Evolutionary conservation across 2,888 invertebrate species (phyloP).

Genomic region (Drosophila infuscata): DNA sequence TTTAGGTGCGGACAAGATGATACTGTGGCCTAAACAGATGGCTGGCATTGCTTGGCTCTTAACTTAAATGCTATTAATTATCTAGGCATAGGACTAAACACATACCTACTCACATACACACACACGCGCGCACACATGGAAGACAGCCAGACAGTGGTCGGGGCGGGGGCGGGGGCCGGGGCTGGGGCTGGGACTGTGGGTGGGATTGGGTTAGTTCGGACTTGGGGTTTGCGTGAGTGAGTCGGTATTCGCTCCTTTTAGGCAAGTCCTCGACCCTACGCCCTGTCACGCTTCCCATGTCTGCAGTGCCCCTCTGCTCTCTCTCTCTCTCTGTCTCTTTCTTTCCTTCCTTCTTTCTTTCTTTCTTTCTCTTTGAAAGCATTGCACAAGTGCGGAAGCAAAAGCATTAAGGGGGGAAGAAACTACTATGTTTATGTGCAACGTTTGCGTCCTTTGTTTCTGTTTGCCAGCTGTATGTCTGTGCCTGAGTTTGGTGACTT

Average conservation of each 20-base stretch:
- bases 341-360: neutral
- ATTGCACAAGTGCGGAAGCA: constrained; percentile 66
- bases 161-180: neutral
- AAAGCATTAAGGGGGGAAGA: constrained; percentile 62
- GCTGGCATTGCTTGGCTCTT: constrained; percentile 75
- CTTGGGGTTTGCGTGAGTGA: constrained; percentile 26
- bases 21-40: constrained; percentile 57
- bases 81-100: constrained; percentile 55
- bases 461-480: constrained; percentile 45
- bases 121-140: constrained; percentile 16
- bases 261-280: constrained; percentile 51
- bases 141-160: constrained; percentile 26
- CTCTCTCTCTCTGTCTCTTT: neutral
- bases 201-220: neutral
- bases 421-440: constrained; percentile 63
- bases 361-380: constrained; percentile 28
- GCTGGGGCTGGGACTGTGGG: neutral
- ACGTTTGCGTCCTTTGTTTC: constrained; percentile 60
- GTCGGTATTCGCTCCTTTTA: constrained; percentile 40
- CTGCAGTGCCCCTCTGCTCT: constrained; percentile 6
- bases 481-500: constrained; percentile 21
- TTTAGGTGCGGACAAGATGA: constrained; percentile 53
- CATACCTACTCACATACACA: constrained; percentile 16
- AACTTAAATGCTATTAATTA: constrained; percentile 80
- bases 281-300: constrained; percentile 34